Evolutionary conservation across 2,888 invertebrate species (phyloP), one percentile per base, ranked within the genome.

Genomic region (Timema podura): DNA sequence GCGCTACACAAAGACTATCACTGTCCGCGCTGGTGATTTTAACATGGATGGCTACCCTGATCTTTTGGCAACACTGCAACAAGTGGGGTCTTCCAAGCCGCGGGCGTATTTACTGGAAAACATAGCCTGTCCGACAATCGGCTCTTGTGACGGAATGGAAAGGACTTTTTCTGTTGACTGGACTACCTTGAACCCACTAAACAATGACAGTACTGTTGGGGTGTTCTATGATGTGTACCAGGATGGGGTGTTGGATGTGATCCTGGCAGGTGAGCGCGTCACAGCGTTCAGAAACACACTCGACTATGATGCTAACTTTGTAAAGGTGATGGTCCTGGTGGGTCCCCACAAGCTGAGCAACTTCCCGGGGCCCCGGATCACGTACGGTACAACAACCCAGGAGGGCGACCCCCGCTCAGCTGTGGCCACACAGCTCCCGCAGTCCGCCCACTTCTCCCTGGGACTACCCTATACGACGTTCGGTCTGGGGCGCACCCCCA

Each of bases 1-100:
- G 6, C 79, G 79, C 68, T 93, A 93, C 77, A 84, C 88, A 0
- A 88, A 92, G 76, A 87, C 91, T 0, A 91, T 95, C 66, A 92
- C 93, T 0, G 85, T 96, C 75, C 86, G 94, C 49, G 90, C 91
- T 75, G 97, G 96, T 3, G 98, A 98, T 80, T 95, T 92, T 77
- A 96, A 98, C 79, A 91, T 97, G 89, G 97, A 98, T 82, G 97
- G 97, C 0, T 97, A 92, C 82, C 96, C 96, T 6, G 98, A 98
- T 82, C 83, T 97, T 65, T 81, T 98, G 54, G 90, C 92, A 67
- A 92, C 94, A 0, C 79, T 96, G 7, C 79, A 66, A 9, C 48
- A 46, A 46, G 66, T 48, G 8, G 79, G 79, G 65, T 71, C 75
- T 65, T 80, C 82, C 75, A 82, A 81, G 72, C 87, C 86, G 13